Conservation (phyloP, 1,140 invertebrate genomes). For the Drosophila ohnishii region DNA sequence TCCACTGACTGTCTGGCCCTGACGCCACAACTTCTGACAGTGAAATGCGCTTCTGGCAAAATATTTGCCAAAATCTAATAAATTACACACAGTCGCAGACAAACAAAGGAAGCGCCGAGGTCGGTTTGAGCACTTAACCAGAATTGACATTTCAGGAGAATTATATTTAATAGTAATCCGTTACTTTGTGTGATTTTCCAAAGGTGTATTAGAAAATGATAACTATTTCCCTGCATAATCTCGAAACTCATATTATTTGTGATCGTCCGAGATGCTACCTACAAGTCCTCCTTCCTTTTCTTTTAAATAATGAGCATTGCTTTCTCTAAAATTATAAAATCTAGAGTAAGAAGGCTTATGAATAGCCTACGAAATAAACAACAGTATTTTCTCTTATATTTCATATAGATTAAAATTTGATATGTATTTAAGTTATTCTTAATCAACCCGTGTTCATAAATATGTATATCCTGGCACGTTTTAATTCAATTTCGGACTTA, state of each 20-base stretch:
- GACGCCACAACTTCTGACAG: conserved; percentile 69
- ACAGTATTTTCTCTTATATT: not conserved
- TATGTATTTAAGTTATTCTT: conserved; percentile 2
- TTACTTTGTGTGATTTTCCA: not conserved
- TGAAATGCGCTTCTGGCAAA: conserved; percentile 69
- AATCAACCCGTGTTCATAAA: conserved; percentile 23
- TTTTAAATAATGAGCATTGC: not conserved
- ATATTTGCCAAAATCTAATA: conserved; percentile 78
- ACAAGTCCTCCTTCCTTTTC: no score
- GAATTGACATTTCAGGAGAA: not conserved
- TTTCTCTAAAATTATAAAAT: not conserved
- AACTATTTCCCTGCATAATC: not conserved
- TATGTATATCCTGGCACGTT: conserved; percentile 1
- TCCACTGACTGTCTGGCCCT: conserved; percentile 36
- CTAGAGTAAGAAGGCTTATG: not conserved
- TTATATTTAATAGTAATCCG: conserved; percentile 4
- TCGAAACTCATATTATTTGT: no score
- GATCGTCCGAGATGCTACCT: not conserved
- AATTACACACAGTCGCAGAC: conserved; percentile 62
- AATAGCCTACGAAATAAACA: not conserved
- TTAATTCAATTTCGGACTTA: conserved; percentile 16
- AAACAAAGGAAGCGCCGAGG: conserved; percentile 24
- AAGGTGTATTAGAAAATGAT: not conserved
- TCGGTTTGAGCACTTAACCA: conserved; percentile 28
- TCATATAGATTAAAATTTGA: not conserved